Conservation (phyloP, 1,140 invertebrate genomes). For the Drosophila simulans region DNA sequence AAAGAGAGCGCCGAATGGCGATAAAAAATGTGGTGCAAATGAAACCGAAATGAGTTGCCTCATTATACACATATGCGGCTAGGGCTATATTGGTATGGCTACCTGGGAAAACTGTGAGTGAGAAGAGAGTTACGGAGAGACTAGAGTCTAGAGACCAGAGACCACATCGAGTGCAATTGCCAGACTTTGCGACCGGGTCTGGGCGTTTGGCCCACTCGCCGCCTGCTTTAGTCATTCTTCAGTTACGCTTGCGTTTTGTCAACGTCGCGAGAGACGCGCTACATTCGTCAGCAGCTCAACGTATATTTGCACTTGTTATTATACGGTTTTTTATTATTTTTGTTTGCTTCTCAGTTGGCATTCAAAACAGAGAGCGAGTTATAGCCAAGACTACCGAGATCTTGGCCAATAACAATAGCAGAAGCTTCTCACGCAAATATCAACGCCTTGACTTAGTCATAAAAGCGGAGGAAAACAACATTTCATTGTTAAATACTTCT, state of each 20-base stretch:
- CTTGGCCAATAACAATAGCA: slow-evolving; percentile 11
- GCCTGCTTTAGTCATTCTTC: slow-evolving; percentile 77
- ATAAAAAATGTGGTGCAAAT: slow-evolving; percentile 27
- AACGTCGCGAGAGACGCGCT: slow-evolving; percentile 74
- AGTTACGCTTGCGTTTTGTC: slow-evolving; percentile 81
- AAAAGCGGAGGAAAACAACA: slow-evolving; percentile 26
- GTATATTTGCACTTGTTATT: slow-evolving; percentile 29
- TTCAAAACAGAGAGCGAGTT: slow-evolving; percentile 26
- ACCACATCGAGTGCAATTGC: slow-evolving; percentile 46
- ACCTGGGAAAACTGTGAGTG: slow-evolving; percentile 28
- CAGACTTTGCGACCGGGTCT: slow-evolving; percentile 53
- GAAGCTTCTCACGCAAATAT: slow-evolving; percentile 14
- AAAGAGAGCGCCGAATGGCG: slow-evolving; percentile 5
- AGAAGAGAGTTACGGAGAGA: slow-evolving; percentile 20
- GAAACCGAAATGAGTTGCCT: slow-evolving; percentile 38
- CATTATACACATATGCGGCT: slow-evolving; percentile 25
- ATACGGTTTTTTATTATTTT: slow-evolving; percentile 3
- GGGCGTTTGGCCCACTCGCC: slow-evolving; percentile 66
- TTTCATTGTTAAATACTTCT: slow-evolving; percentile 42
- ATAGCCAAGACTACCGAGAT: slow-evolving; percentile 1
- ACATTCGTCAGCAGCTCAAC: slow-evolving; percentile 14
- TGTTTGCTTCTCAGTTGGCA: slow-evolving; percentile 15
- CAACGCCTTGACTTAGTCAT: slow-evolving; percentile 52
- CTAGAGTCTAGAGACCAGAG: not conserved
- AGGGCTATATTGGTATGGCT: not conserved